A percentile compares a stretch with the other conserved stretches of the same genome.
phyloP scores from a whole-genome alignment of 1,140 invertebrate species.

The Macrotrachela quadricornifera region DNA sequence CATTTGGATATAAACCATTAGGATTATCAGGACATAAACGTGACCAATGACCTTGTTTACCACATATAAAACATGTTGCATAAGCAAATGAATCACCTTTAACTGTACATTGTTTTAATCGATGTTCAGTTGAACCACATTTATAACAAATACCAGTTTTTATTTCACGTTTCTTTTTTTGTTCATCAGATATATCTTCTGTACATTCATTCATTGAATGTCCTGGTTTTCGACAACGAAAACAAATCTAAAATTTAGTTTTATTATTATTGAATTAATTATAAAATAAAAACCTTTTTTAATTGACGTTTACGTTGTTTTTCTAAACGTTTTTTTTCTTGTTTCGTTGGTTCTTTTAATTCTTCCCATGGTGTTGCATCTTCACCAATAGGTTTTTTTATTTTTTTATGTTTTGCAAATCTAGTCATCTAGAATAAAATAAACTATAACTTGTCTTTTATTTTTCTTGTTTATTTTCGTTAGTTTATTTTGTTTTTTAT shows the following conservation, averaged over 20 bases:
- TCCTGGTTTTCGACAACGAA: slow-evolving; percentile 44
- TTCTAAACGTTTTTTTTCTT: too few species aligned
- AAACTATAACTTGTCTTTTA: too few species aligned
- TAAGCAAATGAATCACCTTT: slow-evolving; percentile 40
- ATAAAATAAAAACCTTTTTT: too few species aligned
- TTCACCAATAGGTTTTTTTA: too few species aligned
- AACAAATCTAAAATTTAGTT: slow-evolving; percentile 33
- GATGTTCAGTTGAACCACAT: slow-evolving; percentile 32
- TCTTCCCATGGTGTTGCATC: too few species aligned
- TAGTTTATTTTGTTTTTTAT: too few species aligned
- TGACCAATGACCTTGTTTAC: slow-evolving; percentile 29
- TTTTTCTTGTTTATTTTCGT: too few species aligned
- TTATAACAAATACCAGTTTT: slow-evolving; percentile 30
- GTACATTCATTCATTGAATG: slow-evolving; percentile 59
- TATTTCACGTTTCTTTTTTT: slow-evolving; percentile 28
- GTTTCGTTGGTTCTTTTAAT: too few species aligned
- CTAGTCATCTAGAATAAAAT: too few species aligned
- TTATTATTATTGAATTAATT: too few species aligned
- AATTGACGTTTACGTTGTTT: too few species aligned
- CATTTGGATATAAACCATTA: slow-evolving; percentile 62
- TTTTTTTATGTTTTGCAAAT: too few species aligned
- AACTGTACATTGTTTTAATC: slow-evolving; percentile 16
- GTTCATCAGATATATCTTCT: slow-evolving; percentile 13
- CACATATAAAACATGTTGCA: slow-evolving; percentile 41
- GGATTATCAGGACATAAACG: slow-evolving; percentile 30